These are phyloP conservation scores for Ophraella communa DNA, from an alignment of 2,888 invertebrate species.

Conservation along the genomic window DNA sequence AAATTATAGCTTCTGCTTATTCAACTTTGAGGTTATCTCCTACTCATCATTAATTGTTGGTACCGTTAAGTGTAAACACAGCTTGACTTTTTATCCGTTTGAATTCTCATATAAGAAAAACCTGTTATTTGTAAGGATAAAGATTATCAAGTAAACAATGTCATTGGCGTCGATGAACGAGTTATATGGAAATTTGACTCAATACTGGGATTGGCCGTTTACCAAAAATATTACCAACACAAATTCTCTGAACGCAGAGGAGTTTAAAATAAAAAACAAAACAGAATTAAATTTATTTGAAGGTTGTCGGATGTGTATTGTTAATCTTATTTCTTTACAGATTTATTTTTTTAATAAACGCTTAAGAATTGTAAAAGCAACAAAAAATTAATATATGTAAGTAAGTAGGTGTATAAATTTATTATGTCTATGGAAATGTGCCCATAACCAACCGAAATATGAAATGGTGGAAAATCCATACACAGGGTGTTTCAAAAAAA, in stretches of 20 bases:
- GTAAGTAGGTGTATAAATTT: too few species aligned
- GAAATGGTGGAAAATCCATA: too few species aligned
- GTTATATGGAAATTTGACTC: background rate
- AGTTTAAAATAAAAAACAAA: background rate
- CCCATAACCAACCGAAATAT: too few species aligned
- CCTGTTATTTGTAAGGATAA: background rate
- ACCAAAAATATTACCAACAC: background rate
- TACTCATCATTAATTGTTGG: background rate
- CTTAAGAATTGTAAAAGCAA: too few species aligned
- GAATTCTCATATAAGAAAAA: conserved; percentile 1
- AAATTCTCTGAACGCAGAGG: background rate
- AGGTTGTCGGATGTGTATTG: background rate
- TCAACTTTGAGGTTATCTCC: background rate
- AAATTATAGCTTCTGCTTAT: too few species aligned
- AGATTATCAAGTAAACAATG: background rate
- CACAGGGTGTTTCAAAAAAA: too few species aligned
- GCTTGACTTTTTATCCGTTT: background rate
- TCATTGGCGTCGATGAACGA: conserved; percentile 1
- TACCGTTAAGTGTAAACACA: background rate
- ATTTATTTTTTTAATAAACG: background rate
- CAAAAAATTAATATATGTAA: too few species aligned
- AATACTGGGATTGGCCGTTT: background rate
- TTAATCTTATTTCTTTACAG: background rate
- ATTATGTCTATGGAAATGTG: too few species aligned
- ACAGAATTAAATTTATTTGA: background rate